phyloP scores from a whole-genome alignment of 1,140 invertebrate genomes.

The Pseudomyrmex gracilis region DNA sequence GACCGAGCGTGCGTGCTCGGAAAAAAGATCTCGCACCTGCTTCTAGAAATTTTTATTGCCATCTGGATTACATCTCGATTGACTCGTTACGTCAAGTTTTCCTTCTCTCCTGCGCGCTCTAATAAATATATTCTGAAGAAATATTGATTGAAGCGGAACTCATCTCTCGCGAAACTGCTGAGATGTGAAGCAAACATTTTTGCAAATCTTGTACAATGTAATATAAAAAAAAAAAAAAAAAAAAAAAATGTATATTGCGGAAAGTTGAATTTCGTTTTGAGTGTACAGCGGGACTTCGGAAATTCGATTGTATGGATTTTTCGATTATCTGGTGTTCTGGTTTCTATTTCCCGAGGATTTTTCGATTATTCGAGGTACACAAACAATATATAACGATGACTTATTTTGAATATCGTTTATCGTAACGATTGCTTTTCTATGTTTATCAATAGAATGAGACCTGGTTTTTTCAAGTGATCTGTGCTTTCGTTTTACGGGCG shows the following conservation, averaged over 20 bases:
- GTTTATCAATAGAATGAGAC: too few relatives aligned
- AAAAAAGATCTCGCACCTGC: constrained; percentile 49
- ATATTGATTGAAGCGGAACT: neutral
- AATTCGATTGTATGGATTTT: too few relatives aligned
- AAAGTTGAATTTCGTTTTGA: neutral
- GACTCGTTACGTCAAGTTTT: constrained; percentile 6
- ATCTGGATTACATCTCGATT: constrained; percentile 41
- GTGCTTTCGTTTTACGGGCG: too few relatives aligned
- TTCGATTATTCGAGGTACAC: too few relatives aligned
- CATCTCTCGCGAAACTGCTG: too few relatives aligned
- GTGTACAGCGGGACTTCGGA: too few relatives aligned
- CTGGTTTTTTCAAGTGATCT: too few relatives aligned
- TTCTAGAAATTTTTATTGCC: constrained; percentile 41
- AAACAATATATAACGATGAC: too few relatives aligned
- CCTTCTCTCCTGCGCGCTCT: neutral
- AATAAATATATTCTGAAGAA: neutral
- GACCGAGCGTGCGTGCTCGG: constrained; percentile 50
- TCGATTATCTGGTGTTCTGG: too few relatives aligned
- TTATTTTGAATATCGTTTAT: too few relatives aligned
- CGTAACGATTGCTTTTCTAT: too few relatives aligned
- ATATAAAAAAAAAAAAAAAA: neutral
- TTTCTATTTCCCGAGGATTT: too few relatives aligned
- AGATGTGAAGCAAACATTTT: neutral
- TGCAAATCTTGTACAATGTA: neutral
- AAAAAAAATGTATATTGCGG: neutral